These are phyloP conservation scores for Ictalurus furcatus DNA, from an alignment of 2,113 vertebrate genomes.

Conservation along the genomic window DNA sequence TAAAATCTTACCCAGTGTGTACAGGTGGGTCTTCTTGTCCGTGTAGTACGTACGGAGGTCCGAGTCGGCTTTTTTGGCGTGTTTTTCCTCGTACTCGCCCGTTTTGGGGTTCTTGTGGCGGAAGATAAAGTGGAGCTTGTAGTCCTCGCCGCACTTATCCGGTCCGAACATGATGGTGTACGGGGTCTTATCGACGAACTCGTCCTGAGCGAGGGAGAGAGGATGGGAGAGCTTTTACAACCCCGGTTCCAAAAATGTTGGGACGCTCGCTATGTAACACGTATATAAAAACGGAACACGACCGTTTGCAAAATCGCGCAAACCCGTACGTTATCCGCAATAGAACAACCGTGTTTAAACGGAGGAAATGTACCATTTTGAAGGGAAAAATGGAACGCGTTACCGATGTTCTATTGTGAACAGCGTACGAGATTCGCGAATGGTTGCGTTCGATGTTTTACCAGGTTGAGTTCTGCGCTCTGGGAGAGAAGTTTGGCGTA, in stretches of 20 bases:
- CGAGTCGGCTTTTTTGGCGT: constrained; percentile 89
- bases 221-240: background rate
- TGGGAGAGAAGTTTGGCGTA: constrained; percentile 95
- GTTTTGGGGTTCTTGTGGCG: constrained; percentile 96
- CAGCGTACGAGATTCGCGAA: too few relatives aligned
- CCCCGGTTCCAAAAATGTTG: too few relatives aligned
- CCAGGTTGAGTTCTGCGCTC: constrained; percentile 86
- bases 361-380: too few relatives aligned
- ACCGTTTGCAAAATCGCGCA: too few relatives aligned
- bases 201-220: constrained; percentile 74
- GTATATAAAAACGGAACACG: too few relatives aligned
- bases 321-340: too few relatives aligned
- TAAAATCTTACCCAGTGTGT: constrained; percentile 77
- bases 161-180: constrained; percentile 99
- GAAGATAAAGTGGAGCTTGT: constrained; percentile 98
- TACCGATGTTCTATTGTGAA: too few relatives aligned
- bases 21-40: constrained; percentile 97
- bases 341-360: too few relatives aligned
- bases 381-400: too few relatives aligned
- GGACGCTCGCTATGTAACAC: too few relatives aligned
- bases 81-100: constrained; percentile 91
- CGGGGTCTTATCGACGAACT: constrained; percentile 92
- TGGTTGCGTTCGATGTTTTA: constrained; percentile 55
- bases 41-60: constrained; percentile 93
- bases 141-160: constrained; percentile 98